Base-by-base conservation (phyloP, 2,797 vertebrate genomes). In the Todus mexicanus region DNA sequence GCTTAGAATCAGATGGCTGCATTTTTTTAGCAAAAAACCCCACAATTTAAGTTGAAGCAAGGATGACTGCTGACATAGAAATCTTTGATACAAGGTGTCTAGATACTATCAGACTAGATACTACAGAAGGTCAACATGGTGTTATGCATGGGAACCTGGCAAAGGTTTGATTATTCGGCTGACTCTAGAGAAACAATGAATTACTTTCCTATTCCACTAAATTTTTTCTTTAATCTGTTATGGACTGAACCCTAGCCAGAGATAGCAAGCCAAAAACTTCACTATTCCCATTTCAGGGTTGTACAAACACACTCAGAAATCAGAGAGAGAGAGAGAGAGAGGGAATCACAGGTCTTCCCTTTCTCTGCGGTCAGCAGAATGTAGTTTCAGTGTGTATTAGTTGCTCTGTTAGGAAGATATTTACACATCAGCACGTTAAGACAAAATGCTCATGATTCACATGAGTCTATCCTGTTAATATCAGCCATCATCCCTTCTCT, bases 151-250 rank as follows among this genome's bases (percentile, higher is more conserved):
- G 86, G 86, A 95, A 95, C 59, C 74, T 87, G 80, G 80, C 86
- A n/a, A 94, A 84, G 51, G 37, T 78, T 43, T 90, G 60, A 47
- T 59, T 70, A 50, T 75, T 89, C 71, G 78, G 38, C 2, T 66
- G 23, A 79, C 68, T 73, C 83, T 90, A 91, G 37, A 93, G 84
- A 93, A 93, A 88, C 89, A 93, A 94, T 87, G 76, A 81, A 73
- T 94, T 96, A 81, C 45, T 91, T 54, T 95, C 70, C 79, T 70
- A 53, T 81, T 91, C 63, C 60, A 90, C 69, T 82, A 9, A 66
- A 14, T 79, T 89, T 96, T 89, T 94, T 87, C 87, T 94, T 91
- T 90, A 91, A 75, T 91, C 81, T 95, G 63, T 56, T 56, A 38
- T 48, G 75, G 35, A 76, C 63, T 83, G 56, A 95, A 70, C 22